phyloP scores from a whole-genome alignment of 2,113 vertebrate species.

The Pelusios castaneus region DNA sequence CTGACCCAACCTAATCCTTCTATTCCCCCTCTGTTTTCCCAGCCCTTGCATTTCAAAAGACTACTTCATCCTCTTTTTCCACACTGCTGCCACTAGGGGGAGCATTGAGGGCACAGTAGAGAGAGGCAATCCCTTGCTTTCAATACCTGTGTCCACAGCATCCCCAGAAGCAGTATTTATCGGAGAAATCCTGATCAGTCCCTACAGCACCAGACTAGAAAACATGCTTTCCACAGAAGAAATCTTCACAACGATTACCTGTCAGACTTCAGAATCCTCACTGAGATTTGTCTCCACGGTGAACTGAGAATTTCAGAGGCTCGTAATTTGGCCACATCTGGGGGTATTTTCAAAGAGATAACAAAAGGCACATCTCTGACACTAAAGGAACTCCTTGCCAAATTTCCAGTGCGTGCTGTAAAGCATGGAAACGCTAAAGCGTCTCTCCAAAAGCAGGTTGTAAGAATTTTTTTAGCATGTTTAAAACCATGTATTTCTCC shows the following conservation, averaged over 20 bases:
- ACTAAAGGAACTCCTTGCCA: not conserved
- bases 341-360: not conserved
- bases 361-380: not conserved
- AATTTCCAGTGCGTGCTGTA: not conserved
- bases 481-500: not conserved
- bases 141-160: rapidly evolving
- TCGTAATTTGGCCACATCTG: not conserved
- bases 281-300: not conserved
- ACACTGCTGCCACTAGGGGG: slow-evolving; percentile 22
- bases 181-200: not conserved
- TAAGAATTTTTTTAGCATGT: not conserved
- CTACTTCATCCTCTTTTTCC: rapidly evolving
- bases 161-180: not conserved
- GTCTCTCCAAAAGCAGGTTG: not conserved
- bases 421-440: not conserved
- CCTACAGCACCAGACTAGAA: rapidly evolving
- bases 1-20: not conserved
- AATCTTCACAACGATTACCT: not conserved
- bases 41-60: rapidly evolving
- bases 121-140: not conserved
- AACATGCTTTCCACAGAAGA: not conserved
- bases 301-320: not conserved
- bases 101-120: slow-evolving; percentile 22
- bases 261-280: not conserved
- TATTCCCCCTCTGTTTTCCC: not conserved